Evolutionary conservation across 2,888 invertebrate species (phyloP), one percentile per base, ranked within the genome.

Genomic region (Camptogramma bilineatum): DNA sequence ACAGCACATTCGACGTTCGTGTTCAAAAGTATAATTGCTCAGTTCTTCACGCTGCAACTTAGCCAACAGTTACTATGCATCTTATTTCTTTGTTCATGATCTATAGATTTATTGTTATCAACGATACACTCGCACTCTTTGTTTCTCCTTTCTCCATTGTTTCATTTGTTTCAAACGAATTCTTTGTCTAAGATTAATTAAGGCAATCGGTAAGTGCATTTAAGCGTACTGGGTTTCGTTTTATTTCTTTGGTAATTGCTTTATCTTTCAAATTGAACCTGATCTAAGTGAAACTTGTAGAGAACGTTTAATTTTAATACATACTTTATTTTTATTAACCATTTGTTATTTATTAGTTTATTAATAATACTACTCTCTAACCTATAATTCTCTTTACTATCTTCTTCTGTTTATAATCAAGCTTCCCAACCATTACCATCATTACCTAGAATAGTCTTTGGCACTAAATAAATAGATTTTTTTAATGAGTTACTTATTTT

Each of bases 151-250:
- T 66, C 64, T 68, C 69, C 62, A 70, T 72, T 72, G 72, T 70
- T 69, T 67, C 64, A 47, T 13, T 56, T 51, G 55, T 55, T 67
- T 39, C 62, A 63, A 66, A 63, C 61, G 63, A 52, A 62, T 62
- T 66, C 66, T 70, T 70, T 70, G 72, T 70, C 67, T 52, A 57
- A 70, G 62, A 70, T 68, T 69, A 68, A 72, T 72, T 69, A 66
- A 54, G 50, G 61, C 65, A 65, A 61, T 65, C 51, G 34, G 46
- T 53, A 39, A 58, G 58, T 66, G 50, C 65, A 46, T 65, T 61
- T 57, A 56, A 52, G 52, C 52, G 56, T 57, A 50, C 53, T 47
- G 55, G n/a, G 46, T 55, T 64, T 31, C 13, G 18, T 53, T 51
- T 53, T 50, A 57, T 52, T 65, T 52, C 42, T 47, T 64, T 50